A percentile compares a stretch with the other conserved stretches of the same genome.
These are phyloP conservation scores for Platycnemis pennipes DNA, from an alignment of 2,888 invertebrate genomes.

Conservation along the genomic window DNA sequence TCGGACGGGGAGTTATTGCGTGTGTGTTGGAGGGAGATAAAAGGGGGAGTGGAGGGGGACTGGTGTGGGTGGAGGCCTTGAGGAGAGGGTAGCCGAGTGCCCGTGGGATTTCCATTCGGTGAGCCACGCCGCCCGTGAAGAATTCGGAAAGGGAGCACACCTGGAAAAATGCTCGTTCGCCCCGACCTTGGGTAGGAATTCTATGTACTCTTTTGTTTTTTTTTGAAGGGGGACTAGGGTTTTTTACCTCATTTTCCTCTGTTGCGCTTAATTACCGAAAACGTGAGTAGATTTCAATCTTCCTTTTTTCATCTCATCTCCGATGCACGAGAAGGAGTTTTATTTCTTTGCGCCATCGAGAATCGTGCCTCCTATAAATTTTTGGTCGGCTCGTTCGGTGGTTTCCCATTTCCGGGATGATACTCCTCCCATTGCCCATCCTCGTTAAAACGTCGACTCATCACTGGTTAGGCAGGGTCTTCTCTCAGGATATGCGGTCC, in stretches of 20 bases:
- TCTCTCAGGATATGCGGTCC: not conserved
- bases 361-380: no score
- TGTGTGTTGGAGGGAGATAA: not conserved
- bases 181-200: not conserved
- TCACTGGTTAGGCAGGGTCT: not conserved
- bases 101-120: not conserved
- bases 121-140: not conserved
- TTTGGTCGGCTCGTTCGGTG: not conserved
- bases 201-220: not conserved
- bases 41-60: not conserved
- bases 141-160: not conserved
- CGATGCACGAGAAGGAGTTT: not conserved
- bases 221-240: not conserved
- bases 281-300: not conserved
- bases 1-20: not conserved
- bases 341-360: not conserved
- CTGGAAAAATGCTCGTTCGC: not conserved
- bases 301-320: not conserved
- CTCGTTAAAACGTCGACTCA: not conserved
- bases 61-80: not conserved
- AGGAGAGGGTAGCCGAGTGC: not conserved
- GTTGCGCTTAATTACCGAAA: not conserved
- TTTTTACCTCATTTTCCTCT: not conserved
- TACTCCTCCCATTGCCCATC: not conserved
- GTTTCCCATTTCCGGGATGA: not conserved